Base-by-base conservation (phyloP, 2,888 invertebrate species). In the Portevinia maculata region DNA sequence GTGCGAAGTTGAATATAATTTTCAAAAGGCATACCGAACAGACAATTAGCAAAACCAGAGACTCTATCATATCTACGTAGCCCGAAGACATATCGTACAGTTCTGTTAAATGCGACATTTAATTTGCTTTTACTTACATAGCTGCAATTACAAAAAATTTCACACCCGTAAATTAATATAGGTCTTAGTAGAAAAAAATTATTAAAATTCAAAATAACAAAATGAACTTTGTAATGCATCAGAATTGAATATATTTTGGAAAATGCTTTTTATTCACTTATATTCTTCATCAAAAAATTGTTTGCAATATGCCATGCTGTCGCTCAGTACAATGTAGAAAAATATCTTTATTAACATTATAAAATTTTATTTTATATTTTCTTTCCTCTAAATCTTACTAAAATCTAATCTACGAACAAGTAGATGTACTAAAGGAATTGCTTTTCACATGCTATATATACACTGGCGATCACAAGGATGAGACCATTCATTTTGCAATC, bases 281-380 rank as follows among this genome's bases (percentile, higher is more conserved):
- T 34, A 55, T 74, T 81, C 39, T 52, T 75, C 69, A 81, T n/a
- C 64, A 69, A 69, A 69, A 74, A 69, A 34, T 50, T 71, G 17
- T 44, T 74, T 41, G 81, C 81, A 53, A 21, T 64, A 57, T 70
- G 76, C 57, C 81, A 76, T 48, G 81, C 81, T 48, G 64, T 59
- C 59, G 81, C 76, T 76, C 81, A 76, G 81, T 81, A 76, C 81
- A 76, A 81, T 76, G 76, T 81, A 76, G 70, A 81, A 81, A 81
- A 81, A 81, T 76, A 57, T 76, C 15, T 57, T 75, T 75, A 75
- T 24, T 24, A 57, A 30, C 34, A 21, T 44, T 21, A 39, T 41
- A 41, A 57, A 37, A 74, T 73, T 64, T 32, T 13, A 19, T 5
- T 69, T 52, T 50, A 21, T 57, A 52, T 39, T 50, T 15, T 30